Evolutionary conservation across 1,140 invertebrate genomes (phyloP), one percentile per base, ranked within the genome.

Genomic region (Atta cephalotes): DNA sequence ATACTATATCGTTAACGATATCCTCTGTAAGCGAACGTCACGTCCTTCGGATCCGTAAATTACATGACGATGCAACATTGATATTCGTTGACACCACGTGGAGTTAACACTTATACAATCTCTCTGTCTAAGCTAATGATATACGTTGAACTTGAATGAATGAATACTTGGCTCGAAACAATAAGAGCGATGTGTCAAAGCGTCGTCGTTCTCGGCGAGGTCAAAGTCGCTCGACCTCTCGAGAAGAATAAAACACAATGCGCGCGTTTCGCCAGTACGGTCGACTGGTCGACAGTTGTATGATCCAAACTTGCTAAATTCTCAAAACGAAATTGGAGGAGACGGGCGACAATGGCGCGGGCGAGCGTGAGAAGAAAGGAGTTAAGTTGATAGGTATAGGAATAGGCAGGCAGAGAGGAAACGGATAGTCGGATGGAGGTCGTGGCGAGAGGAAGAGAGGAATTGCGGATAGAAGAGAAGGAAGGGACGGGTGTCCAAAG

Each of bases 401-500:
- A 28, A 62, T 28, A 56, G 0, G 39, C 60, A 60, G 63, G 77
- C 58, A 56, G 66, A 76, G 49, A 78, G 84, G 77, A 72, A 87
- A 70, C 31, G 74, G 68, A 63, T 71, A 62, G 85, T 78, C 68
- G 58, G 74, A 80, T 62, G 70, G 85, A 88, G 39, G 58, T 80
- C 39, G 65, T 58, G 45, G 49, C 10, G 51, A 76, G 84, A 71
- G 51, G 39, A 62, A 35, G 60, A 77, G 66, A 63, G 45, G 78
- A 89, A 88, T 87, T 86, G 92, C 90, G 89, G 91, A 12, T 18
- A 86, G 88, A 70, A 70, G 77, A 87, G 88, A 70, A 90, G 90
- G 60, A 91, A 91, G 80, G 85, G 39, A 77, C 90, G 92, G 92
- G 80, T 89, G 80, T 87, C 90, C 87, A 85, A 89, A 93, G 91